Evolutionary conservation across 2,888 invertebrate species (phyloP).

Genomic region (Cistogaster globosa): DNA sequence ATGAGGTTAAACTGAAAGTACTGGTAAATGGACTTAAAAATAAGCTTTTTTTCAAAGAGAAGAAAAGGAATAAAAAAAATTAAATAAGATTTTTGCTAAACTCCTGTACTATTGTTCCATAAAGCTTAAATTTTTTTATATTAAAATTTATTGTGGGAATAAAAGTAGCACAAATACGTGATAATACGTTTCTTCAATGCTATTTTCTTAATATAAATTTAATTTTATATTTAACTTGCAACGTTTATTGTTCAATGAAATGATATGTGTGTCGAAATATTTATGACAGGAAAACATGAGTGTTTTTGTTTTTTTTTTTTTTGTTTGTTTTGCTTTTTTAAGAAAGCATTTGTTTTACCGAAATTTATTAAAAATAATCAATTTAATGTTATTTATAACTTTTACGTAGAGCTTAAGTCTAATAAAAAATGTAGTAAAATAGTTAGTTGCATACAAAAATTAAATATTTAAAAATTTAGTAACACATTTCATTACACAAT

Average conservation of each 20-base stretch:
- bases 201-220: neutral
- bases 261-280: slow-evolving; percentile 41
- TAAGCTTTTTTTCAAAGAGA: slow-evolving; percentile 13
- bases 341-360: too few species aligned
- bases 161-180: slow-evolving; percentile 63
- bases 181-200: slow-evolving; percentile 56
- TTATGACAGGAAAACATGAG: slow-evolving; percentile 48
- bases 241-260: slow-evolving; percentile 42
- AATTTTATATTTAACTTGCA: neutral
- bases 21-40: neutral
- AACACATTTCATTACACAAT: too few species aligned
- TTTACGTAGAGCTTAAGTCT: too few species aligned
- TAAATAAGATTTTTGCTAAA: neutral
- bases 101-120: neutral
- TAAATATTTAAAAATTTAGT: too few species aligned
- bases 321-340: too few species aligned
- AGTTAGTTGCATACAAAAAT: too few species aligned
- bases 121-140: slow-evolving; percentile 1
- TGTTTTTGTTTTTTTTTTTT: too few species aligned
- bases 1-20: neutral
- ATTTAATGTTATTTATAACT: too few species aligned
- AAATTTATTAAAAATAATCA: too few species aligned
- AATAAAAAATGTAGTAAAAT: too few species aligned
- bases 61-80: neutral
- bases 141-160: slow-evolving; percentile 34